These are phyloP conservation scores for Camponotus pennsylvanicus DNA, from an alignment of 1,140 invertebrate genomes.

Conservation along the genomic window DNA sequence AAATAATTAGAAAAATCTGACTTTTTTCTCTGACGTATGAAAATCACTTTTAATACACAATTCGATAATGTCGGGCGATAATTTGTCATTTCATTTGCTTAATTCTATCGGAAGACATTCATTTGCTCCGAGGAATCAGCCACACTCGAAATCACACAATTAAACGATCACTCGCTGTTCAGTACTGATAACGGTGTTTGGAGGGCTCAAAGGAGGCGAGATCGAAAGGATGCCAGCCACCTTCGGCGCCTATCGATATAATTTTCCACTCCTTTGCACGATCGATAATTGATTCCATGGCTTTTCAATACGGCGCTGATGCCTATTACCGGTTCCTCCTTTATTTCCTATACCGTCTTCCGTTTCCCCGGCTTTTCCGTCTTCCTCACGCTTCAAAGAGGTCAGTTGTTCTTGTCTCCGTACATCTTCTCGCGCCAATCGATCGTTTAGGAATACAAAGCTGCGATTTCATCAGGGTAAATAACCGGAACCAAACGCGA, in stretches of 20 bases:
- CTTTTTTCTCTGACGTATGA: background rate
- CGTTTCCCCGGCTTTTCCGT: background rate
- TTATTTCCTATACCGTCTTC: background rate
- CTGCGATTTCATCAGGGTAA: constrained; percentile 42
- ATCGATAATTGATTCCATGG: constrained; percentile 74
- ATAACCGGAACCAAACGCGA: constrained; percentile 59
- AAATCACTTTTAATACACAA: background rate
- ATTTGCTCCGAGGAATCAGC: constrained; percentile 9
- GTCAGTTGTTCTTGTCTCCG: constrained; percentile 2
- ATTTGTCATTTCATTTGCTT: constrained; percentile 14
- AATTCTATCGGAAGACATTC: constrained; percentile 43
- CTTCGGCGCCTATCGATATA: constrained; percentile 66
- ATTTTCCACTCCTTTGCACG: constrained; percentile 74
- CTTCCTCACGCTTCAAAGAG: background rate
- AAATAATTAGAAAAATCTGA: background rate
- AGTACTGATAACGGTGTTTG: constrained; percentile 66
- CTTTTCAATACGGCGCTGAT: constrained; percentile 57
- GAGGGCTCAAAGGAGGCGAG: constrained; percentile 10
- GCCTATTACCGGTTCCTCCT: constrained; percentile 61
- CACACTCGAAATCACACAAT: constrained; percentile 20
- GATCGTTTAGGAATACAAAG: constrained; percentile 56
- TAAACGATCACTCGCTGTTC: constrained; percentile 54
- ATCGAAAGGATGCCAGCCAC: constrained; percentile 35
- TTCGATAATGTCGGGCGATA: background rate
- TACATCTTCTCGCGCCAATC: constrained; percentile 44